Conservation (phyloP, 1,140 invertebrate genomes). For the Tetraneura akinire region DNA sequence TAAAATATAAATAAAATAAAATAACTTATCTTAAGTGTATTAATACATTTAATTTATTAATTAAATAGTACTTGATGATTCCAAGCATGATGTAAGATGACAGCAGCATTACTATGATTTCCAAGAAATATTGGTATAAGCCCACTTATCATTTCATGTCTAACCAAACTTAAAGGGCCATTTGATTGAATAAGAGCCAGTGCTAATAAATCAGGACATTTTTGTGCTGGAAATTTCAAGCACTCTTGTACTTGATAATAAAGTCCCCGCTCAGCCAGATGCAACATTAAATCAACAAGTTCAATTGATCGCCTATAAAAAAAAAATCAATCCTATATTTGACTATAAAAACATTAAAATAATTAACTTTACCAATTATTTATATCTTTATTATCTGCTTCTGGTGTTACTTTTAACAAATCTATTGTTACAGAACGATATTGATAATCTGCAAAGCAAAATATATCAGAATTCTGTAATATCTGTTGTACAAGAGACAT, state of each 20-base stretch:
- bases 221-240: constrained; percentile 87
- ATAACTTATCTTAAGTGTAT: neutral
- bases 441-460: constrained; percentile 90
- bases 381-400: constrained; percentile 89
- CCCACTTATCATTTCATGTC: constrained; percentile 82
- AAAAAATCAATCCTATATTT: neutral
- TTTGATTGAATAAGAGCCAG: constrained; percentile 83
- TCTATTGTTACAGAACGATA: constrained; percentile 84
- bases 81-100: constrained; percentile 94
- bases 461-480: constrained; percentile 88
- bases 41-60: too few species aligned
- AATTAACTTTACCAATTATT: constrained; percentile 70
- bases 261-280: constrained; percentile 83
- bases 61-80: constrained; percentile 64
- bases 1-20: constrained; percentile 43
- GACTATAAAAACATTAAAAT: constrained; percentile 20
- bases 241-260: constrained; percentile 82
- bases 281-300: constrained; percentile 83
- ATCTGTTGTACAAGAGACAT: constrained; percentile 84
- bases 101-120: constrained; percentile 91
- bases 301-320: constrained; percentile 74
- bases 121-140: constrained; percentile 89
- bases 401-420: constrained; percentile 82
- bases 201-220: constrained; percentile 91
- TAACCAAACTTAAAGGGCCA: constrained; percentile 71